A percentile compares a stretch with the other conserved stretches of the same genome.
phyloP scores from a whole-genome alignment of 2,888 invertebrate genomes.

The Ennomos quercinarius region DNA sequence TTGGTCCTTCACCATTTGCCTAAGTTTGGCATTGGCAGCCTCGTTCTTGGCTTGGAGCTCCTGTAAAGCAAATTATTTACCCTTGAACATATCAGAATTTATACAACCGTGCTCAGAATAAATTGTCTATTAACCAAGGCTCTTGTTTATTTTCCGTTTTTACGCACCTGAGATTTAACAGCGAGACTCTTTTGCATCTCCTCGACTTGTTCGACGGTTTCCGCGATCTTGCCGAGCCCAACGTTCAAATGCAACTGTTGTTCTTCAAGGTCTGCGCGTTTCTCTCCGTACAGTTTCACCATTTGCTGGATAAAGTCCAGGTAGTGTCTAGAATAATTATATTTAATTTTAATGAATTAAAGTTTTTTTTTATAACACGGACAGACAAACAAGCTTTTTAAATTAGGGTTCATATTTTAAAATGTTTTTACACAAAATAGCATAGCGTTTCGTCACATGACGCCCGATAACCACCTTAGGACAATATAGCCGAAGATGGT shows the following conservation, averaged over 20 bases:
- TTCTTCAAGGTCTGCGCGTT: slow-evolving; percentile 98
- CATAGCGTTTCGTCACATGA: too few species aligned
- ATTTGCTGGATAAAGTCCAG: slow-evolving; percentile 99
- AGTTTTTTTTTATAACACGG: too few species aligned
- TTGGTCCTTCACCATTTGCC: slow-evolving; percentile 99
- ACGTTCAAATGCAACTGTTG: slow-evolving; percentile 99
- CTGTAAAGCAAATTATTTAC: slow-evolving; percentile 53
- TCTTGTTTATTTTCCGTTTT: too few species aligned
- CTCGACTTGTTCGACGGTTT: slow-evolving; percentile 99
- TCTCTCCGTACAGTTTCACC: slow-evolving; percentile 98
- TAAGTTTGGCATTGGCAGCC: slow-evolving; percentile 99
- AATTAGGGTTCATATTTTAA: too few species aligned
- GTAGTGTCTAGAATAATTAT: slow-evolving; percentile 89
- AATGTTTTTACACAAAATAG: too few species aligned
- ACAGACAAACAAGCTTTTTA: too few species aligned
- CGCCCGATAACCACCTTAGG: too few species aligned
- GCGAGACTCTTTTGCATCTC: slow-evolving; percentile 99
- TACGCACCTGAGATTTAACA: slow-evolving; percentile 93
- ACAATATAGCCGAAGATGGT: too few species aligned
- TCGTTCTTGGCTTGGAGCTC: slow-evolving; percentile 98
- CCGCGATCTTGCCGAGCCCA: slow-evolving; percentile 98
- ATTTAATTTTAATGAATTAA: too few species aligned
- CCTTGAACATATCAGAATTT: background rate
- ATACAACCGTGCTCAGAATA: too few species aligned
- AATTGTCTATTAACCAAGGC: too few species aligned